Base-by-base conservation (phyloP, 1,140 invertebrate species). In the Fopius arisanus region DNA sequence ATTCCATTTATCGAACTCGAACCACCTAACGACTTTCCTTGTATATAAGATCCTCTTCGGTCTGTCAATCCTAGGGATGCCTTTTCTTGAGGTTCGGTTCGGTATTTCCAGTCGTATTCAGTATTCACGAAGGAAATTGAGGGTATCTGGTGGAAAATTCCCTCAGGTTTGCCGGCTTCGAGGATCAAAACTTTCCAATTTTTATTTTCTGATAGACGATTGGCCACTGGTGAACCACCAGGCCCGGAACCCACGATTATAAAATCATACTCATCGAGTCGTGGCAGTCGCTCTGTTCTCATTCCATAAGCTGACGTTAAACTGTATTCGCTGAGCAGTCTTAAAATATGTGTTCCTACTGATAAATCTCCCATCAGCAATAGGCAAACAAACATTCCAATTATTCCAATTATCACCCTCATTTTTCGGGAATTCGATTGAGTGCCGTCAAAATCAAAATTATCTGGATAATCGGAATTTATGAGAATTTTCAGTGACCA, bases 1-100 rank as follows among this genome's bases (percentile, higher is more conserved):
- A 95, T 92, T 9, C 92, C 94, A 85, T 96, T 96, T 10, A 95
- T 89, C 1, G 91, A 90, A 72, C 93, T 94, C 1, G 92, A 92
- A 7, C 94, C 94, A 7, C 94, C 94, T 81, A 93, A 84, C 12
- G 88, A 87, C 83, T 90, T 90, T 19, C 90, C 90, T 69, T 88
- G 81, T 21, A 87, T 86, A 81, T 81, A 88, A 2, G 83, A 73
- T 26, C 85, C 87, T 9, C 81, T 84, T 26, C 71, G 74, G 70
- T 87, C 81, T 33, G 77, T 77, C 88, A 90, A 89, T 40, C 90
- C 91, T 33, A 91, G 87, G 76, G 94, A 95, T 4, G 92, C 92
- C 63, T 90, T 90, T 28, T 86, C 77, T 75, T 95, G 91, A 1
- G 91, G 91, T 70, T 89, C 88, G 0, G 91, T 90, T 14, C 85